These are phyloP conservation scores for Labeo rohita DNA, from an alignment of 2,113 vertebrate species.

Conservation along the genomic window DNA sequence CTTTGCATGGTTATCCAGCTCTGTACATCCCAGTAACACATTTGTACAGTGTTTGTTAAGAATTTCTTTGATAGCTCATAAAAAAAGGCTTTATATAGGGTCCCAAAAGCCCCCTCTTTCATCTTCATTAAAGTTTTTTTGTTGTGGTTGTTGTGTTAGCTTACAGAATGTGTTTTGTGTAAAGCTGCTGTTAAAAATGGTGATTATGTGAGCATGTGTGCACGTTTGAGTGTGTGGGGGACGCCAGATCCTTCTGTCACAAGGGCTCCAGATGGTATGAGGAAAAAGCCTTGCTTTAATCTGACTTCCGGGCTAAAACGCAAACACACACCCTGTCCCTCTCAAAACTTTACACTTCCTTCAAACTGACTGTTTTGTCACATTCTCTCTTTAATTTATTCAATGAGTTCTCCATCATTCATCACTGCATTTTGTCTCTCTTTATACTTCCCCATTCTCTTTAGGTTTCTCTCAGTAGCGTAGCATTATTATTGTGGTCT, in stretches of 20 bases:
- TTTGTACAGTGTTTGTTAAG: neutral
- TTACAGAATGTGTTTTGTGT: neutral
- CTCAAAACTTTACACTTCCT: slow-evolving; percentile 15
- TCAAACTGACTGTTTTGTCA: neutral
- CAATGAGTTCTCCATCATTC: neutral
- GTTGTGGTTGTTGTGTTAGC: slow-evolving; percentile 4
- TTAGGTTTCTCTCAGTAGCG: neutral
- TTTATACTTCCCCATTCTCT: neutral
- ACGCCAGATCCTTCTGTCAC: slow-evolving; percentile 24
- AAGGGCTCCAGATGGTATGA: slow-evolving; percentile 14
- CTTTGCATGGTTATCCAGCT: neutral
- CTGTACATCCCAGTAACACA: neutral
- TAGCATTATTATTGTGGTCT: neutral
- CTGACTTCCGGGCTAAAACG: slow-evolving; percentile 20
- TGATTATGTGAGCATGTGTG: slow-evolving; percentile 14
- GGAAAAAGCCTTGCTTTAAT: slow-evolving; percentile 38
- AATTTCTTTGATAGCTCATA: neutral
- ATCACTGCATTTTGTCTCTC: neutral
- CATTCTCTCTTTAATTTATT: neutral
- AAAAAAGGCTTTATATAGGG: neutral
- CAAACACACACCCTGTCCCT: neutral
- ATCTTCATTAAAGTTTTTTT: neutral
- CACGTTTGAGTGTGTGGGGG: neutral
- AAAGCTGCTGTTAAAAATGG: neutral
- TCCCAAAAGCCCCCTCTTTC: slow-evolving; percentile 12